Evolutionary conservation across 2,888 invertebrate species (phyloP).

Genomic region (Callimorpha dominula): DNA sequence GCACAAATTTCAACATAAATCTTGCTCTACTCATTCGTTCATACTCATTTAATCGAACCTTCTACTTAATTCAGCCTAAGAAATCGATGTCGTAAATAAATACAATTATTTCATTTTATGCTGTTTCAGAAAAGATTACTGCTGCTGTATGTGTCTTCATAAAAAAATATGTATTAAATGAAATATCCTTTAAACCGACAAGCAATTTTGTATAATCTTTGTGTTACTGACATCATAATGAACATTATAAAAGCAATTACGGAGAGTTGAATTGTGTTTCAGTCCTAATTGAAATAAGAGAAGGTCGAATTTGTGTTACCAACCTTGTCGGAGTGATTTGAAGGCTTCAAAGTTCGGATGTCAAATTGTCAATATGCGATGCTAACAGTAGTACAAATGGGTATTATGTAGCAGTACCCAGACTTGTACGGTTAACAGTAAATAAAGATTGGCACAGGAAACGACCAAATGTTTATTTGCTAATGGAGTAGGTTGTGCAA

Average conservation of each 20-base stretch:
- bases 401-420: slow-evolving; percentile 29
- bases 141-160: not conserved
- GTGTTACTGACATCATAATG: slow-evolving; percentile 39
- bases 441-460: too few relatives aligned
- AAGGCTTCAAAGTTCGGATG: slow-evolving; percentile 12
- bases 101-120: not conserved
- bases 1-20: too few relatives aligned
- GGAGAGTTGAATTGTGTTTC: slow-evolving; percentile 29
- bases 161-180: not conserved
- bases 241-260: slow-evolving; percentile 32
- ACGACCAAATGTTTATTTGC: too few relatives aligned
- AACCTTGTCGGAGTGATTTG: not conserved
- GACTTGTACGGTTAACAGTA: not conserved
- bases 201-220: slow-evolving; percentile 33
- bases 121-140: not conserved
- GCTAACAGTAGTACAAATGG: slow-evolving; percentile 16
- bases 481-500: too few relatives aligned
- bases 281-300: slow-evolving; percentile 19
- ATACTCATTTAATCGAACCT: too few relatives aligned
- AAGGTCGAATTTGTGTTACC: slow-evolving; percentile 26
- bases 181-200: slow-evolving; percentile 19
- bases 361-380: slow-evolving; percentile 28
- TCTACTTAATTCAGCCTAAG: too few relatives aligned
- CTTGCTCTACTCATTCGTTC: too few relatives aligned
- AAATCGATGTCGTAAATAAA: too few relatives aligned